phyloP scores from a whole-genome alignment of 2,888 invertebrate species.

The Myathropa florea region DNA sequence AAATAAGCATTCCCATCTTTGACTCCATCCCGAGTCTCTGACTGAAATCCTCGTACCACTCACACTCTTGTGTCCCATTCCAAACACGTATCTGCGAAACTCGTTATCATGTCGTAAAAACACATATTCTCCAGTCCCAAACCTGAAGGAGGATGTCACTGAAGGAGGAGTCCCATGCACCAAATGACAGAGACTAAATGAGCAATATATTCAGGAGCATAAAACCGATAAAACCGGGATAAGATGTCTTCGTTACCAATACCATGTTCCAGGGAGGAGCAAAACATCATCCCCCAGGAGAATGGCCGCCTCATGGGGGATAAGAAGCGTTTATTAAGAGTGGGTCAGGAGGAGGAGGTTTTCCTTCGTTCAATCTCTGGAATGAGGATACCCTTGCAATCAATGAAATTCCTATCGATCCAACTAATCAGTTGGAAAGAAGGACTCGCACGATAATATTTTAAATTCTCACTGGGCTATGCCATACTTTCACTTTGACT shows the following conservation, averaged over 20 bases:
- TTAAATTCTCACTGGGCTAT: not conserved
- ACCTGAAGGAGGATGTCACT: not conserved
- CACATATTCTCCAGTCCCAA: not conserved
- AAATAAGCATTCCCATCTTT: not conserved
- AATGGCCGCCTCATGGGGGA: not conserved
- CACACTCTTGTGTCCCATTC: not conserved
- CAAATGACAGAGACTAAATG: conserved; percentile 33
- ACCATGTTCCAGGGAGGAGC: not conserved
- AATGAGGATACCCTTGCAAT: not conserved
- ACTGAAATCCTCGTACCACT: not conserved
- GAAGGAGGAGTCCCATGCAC: not conserved
- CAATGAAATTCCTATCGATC: not conserved
- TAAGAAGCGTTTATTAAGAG: too few species aligned
- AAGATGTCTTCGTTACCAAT: conserved; percentile 4
- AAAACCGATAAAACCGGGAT: conserved; percentile 29
- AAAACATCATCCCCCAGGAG: conserved; percentile 4
- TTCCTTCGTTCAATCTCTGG: not conserved
- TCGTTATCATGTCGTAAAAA: conserved; percentile 17
- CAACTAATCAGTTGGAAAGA: not conserved
- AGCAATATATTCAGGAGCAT: conserved; percentile 33
- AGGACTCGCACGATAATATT: not conserved
- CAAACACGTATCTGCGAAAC: conserved; percentile 19
- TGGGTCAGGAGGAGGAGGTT: too few species aligned
- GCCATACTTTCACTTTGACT: too few species aligned
- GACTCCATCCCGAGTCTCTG: not conserved